Base-by-base conservation (phyloP, 2,113 vertebrate species). In the Gasterosteus aculeatus region DNA sequence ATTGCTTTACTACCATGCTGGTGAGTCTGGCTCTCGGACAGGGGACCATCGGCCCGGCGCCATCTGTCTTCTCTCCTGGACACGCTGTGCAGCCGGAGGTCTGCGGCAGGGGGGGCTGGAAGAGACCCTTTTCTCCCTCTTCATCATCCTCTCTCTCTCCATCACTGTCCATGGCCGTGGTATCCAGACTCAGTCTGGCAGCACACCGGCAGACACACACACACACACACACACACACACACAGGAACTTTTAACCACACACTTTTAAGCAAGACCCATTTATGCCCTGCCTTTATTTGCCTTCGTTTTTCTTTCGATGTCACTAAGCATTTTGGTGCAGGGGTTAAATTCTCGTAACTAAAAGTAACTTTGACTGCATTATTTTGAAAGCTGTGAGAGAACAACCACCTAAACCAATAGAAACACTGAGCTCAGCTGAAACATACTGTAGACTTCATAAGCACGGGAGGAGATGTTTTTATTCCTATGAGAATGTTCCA, bases 161-260 rank as follows among this genome's bases (percentile, higher is more conserved):
- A 2, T 95, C 95, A 1, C 95, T 96, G 92, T 94, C 94, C 29
- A 86, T 74, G 11, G 90, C 91, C 0, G 82, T 86, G 15, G 93
- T 68, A 31, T 96, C 95, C 29, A 96, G 83, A 90, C 96, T 98
- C 75, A 97, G 92, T 78, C 97, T 99, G 59, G 29, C 42, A 75
- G 44, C 51, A 58, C 31, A 58, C 59, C 65, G 64, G 66, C 38
- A 41, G 10, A 66, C 64, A 66, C 26, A 63, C 39, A 44, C 41
- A 39, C 14, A 54, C 22, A 26, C 22, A 26, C 22, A 26, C 22
- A 26, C 26, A 63, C 39, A 44, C 41, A 39, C 14, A 54, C 75
- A 47, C 71, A 14, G 10, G 4, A 60, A 26, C 19, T 2, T 9
- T 16, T 14, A 26, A 60, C 18, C 3, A 60, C 46, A 58, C 42